Percentiles rank a stretch among this genome's conserved stretches.
These are phyloP conservation scores for Eurosta solidaginis DNA, from an alignment of 1,140 invertebrate genomes.

Conservation along the genomic window DNA sequence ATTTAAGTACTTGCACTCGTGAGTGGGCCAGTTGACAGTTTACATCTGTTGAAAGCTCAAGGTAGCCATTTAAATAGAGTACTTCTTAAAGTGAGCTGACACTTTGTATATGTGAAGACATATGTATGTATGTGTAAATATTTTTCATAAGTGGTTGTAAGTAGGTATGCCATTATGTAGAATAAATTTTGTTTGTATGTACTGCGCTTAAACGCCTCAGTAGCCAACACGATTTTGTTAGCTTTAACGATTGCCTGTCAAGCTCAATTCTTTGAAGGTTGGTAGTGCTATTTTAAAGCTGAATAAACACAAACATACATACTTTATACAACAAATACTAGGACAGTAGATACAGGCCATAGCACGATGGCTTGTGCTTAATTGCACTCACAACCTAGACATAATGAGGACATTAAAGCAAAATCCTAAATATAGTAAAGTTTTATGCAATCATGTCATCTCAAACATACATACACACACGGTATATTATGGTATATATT, in stretches of 20 bases:
- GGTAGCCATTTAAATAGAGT: conserved; percentile 9
- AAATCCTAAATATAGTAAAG: too few species aligned
- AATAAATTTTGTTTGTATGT: neutral
- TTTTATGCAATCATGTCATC: too few species aligned
- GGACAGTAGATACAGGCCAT: too few species aligned
- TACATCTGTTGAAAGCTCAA: conserved; percentile 2
- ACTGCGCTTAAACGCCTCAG: neutral
- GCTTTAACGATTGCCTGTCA: conserved; percentile 1
- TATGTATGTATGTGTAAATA: too few species aligned
- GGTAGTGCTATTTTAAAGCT: neutral
- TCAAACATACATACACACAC: neutral
- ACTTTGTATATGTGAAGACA: too few species aligned
- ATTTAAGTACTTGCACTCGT: neutral
- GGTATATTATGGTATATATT: neutral
- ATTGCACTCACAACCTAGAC: too few species aligned
- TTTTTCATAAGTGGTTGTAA: neutral
- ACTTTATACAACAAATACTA: too few species aligned
- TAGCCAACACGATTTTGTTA: neutral
- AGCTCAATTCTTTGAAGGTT: neutral
- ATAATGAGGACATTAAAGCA: too few species aligned
- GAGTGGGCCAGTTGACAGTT: conserved; percentile 7
- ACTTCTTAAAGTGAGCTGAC: neutral
- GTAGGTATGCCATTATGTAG: neutral
- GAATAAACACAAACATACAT: too few species aligned
- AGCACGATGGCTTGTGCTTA: too few species aligned